Conservation (phyloP, 2,888 invertebrate genomes). For the Hyppa rectilinea region DNA sequence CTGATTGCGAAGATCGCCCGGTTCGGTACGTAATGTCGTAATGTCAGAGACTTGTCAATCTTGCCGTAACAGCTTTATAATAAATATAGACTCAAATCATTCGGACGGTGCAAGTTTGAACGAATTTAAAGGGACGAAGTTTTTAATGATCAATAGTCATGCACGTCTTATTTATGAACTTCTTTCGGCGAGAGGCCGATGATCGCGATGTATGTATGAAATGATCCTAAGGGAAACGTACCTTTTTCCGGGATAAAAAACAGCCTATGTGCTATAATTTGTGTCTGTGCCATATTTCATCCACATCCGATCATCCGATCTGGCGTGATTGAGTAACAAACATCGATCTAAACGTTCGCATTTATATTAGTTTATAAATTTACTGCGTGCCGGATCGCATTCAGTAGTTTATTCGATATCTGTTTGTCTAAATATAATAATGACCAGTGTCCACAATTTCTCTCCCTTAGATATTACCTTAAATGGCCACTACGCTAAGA, state of each 20-base stretch:
- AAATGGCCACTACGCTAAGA: constrained; percentile 24
- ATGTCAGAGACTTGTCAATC: constrained; percentile 59
- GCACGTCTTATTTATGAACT: constrained; percentile 8
- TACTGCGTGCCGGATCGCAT: background rate
- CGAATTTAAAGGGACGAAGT: background rate
- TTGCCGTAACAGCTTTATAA: constrained; percentile 46
- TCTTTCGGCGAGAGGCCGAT: too few species aligned
- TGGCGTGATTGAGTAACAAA: too few species aligned
- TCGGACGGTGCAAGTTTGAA: constrained; percentile 15
- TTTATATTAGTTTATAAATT: too few species aligned
- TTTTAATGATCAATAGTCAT: background rate
- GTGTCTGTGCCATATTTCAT: too few species aligned
- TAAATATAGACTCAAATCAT: constrained; percentile 8
- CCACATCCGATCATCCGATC: too few species aligned
- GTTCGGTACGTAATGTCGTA: constrained; percentile 56
- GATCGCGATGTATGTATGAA: too few species aligned
- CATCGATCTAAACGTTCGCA: too few species aligned
- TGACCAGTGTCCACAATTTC: constrained; percentile 30
- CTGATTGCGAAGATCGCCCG: constrained; percentile 62
- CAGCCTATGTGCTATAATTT: too few species aligned
- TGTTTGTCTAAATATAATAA: constrained; percentile 19
- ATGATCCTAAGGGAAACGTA: too few species aligned
- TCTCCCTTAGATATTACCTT: constrained; percentile 29
- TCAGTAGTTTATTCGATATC: background rate
- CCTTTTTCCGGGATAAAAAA: too few species aligned